phyloP scores from a whole-genome alignment of 2,888 invertebrate species.

The Sipha maydis region DNA sequence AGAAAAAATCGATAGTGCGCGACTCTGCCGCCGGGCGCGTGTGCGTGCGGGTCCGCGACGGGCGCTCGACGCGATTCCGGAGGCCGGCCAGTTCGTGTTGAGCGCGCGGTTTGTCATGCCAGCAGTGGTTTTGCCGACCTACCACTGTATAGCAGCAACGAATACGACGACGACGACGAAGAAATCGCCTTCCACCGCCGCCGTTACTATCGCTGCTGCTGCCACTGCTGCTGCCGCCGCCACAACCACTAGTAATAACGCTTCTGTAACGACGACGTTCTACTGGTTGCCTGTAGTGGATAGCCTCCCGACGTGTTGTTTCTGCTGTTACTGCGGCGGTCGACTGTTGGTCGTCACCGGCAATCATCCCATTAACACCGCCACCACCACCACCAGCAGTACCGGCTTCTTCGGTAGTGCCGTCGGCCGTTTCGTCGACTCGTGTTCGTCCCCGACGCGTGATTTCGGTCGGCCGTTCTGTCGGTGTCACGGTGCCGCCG shows the following conservation, averaged over 20 bases:
- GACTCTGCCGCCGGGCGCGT: slow-evolving; percentile 32
- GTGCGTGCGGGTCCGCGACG: slow-evolving; percentile 49
- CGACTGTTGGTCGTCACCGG: slow-evolving; percentile 42
- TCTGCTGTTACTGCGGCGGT: slow-evolving; percentile 48
- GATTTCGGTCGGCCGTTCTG: not conserved
- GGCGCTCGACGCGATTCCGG: slow-evolving; percentile 58
- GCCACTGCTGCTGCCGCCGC: not conserved
- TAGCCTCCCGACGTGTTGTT: slow-evolving; percentile 31
- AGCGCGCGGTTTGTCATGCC: slow-evolving; percentile 62
- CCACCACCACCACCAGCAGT: not conserved
- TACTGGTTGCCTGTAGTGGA: slow-evolving; percentile 58
- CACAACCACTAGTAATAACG: not conserved
- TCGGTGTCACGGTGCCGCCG: not conserved
- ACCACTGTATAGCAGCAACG: slow-evolving; percentile 55
- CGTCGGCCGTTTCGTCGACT: slow-evolving; percentile 16
- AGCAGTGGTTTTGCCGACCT: slow-evolving; percentile 58
- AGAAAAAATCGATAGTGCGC: slow-evolving; percentile 58
- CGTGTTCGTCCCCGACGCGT: slow-evolving; percentile 14
- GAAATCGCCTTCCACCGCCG: slow-evolving; percentile 33
- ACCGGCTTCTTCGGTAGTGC: not conserved
- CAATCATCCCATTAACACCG: not conserved
- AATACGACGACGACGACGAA: slow-evolving; percentile 42
- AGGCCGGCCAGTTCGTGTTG: slow-evolving; percentile 60
- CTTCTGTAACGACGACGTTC: slow-evolving; percentile 31
- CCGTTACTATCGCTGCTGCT: not conserved